A percentile compares a stretch with the other conserved stretches of the same genome.
These are phyloP conservation scores for Porites australiensis DNA, from an alignment of 64 coral and sea anemone species.

Conservation along the genomic window DNA sequence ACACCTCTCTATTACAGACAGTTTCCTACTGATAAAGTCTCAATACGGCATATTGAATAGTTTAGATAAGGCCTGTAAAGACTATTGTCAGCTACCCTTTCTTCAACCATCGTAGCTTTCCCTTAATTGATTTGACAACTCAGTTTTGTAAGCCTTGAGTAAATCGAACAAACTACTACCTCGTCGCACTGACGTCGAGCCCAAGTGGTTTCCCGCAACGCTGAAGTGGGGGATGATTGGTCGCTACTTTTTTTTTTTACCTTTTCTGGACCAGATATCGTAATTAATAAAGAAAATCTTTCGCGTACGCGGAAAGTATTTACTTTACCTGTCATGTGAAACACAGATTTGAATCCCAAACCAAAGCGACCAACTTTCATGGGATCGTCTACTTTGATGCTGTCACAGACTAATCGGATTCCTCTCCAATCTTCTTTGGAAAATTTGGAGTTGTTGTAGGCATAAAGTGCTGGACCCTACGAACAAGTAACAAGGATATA, in stretches of 20 bases:
- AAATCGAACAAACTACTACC: too few relatives aligned
- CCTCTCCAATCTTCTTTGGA: slow-evolving; percentile 45
- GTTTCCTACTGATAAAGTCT: too few relatives aligned
- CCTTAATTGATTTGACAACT: background rate
- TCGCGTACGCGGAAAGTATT: background rate
- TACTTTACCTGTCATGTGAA: slow-evolving; percentile 68
- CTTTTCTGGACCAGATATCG: too few relatives aligned
- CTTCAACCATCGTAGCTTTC: too few relatives aligned
- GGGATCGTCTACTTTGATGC: slow-evolving; percentile 68
- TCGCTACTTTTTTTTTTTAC: too few relatives aligned
- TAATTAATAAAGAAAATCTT: background rate
- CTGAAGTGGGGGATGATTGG: too few relatives aligned
- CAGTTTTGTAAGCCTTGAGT: background rate
- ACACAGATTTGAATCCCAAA: slow-evolving; percentile 78
- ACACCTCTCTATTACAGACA: too few relatives aligned
- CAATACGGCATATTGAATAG: too few relatives aligned
- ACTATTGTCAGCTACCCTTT: too few relatives aligned
- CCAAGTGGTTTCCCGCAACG: too few relatives aligned
- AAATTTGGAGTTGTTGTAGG: slow-evolving; percentile 68
- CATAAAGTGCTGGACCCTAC: slow-evolving; percentile 72
- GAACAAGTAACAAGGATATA: background rate
- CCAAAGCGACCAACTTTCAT: slow-evolving; percentile 82
- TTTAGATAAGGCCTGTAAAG: too few relatives aligned
- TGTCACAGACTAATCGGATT: slow-evolving; percentile 55
- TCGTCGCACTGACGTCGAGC: too few relatives aligned